Percentiles rank a stretch among this genome's conserved stretches.
These are phyloP conservation scores for Drosophila atroscutellata DNA, from an alignment of 2,888 invertebrate species.

Conservation along the genomic window DNA sequence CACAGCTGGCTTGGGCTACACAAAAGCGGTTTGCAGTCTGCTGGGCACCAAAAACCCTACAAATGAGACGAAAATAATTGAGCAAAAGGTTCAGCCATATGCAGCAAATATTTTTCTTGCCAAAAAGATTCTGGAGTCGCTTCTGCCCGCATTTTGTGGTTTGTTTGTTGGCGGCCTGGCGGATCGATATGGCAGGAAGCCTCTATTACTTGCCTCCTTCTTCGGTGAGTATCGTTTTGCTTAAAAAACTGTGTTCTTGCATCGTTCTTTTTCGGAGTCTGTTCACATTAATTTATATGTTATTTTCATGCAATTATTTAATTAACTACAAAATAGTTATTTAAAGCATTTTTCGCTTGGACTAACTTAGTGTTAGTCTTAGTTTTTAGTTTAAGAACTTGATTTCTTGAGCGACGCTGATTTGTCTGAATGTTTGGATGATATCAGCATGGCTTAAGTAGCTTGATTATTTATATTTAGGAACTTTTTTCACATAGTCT, in stretches of 20 bases:
- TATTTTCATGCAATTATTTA: neutral
- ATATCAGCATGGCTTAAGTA: neutral
- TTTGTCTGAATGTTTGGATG: neutral
- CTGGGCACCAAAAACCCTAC: constrained; percentile 85
- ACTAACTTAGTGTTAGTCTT: too few species aligned
- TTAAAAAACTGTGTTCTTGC: neutral
- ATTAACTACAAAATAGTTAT: neutral
- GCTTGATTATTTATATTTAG: neutral
- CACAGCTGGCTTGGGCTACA: constrained; percentile 86
- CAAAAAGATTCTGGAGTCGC: constrained; percentile 87
- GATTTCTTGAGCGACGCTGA: neutral
- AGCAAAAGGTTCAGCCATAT: constrained; percentile 88
- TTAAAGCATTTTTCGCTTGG: neutral
- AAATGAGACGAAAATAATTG: constrained; percentile 84
- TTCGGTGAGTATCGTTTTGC: constrained; percentile 85
- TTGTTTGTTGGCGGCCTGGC: constrained; percentile 92
- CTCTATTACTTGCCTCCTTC: constrained; percentile 88
- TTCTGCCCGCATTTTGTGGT: constrained; percentile 88
- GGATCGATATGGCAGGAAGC: constrained; percentile 91
- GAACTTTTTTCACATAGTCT: neutral
- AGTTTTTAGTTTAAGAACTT: neutral
- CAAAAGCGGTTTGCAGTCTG: constrained; percentile 86
- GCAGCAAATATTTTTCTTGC: constrained; percentile 87
- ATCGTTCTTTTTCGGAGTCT: neutral
- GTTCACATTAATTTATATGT: neutral